Percentiles rank a stretch among this genome's conserved stretches.
These are phyloP conservation scores for Biston betularia DNA, from an alignment of 2,888 invertebrate genomes.

Conservation along the genomic window DNA sequence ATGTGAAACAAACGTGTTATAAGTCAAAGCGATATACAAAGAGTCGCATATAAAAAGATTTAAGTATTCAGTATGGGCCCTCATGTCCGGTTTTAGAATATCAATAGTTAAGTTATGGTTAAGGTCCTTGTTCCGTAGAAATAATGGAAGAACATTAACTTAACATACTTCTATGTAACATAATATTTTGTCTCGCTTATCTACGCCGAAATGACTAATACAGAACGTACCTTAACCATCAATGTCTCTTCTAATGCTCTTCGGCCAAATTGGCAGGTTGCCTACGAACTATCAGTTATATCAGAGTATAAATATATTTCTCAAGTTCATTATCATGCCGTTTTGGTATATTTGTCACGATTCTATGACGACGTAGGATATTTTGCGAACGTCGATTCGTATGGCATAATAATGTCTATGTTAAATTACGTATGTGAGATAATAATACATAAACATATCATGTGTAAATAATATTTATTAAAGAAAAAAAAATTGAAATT, in stretches of 20 bases:
- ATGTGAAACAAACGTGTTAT: conserved; percentile 53
- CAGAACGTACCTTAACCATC: conserved; percentile 67
- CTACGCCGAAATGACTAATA: conserved; percentile 61
- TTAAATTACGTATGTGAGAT: not conserved
- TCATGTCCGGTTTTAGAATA: conserved; percentile 57
- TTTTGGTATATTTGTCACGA: conserved; percentile 6
- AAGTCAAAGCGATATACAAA: conserved; percentile 52
- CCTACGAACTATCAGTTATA: conserved; percentile 51
- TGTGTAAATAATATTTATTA: conserved; percentile 21
- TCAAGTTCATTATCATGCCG: conserved; percentile 55
- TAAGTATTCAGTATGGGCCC: conserved; percentile 61
- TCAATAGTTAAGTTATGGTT: conserved; percentile 46
- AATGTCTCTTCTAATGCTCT: conserved; percentile 51
- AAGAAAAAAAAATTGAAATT: conserved; percentile 5
- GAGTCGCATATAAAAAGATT: conserved; percentile 63
- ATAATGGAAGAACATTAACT: conserved; percentile 78
- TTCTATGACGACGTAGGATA: not conserved
- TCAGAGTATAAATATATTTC: conserved; percentile 45
- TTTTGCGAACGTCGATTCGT: not conserved
- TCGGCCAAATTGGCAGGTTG: conserved; percentile 67
- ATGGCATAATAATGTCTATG: conserved; percentile 7
- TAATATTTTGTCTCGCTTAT: conserved; percentile 61
- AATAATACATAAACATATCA: conserved; percentile 9
- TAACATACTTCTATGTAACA: conserved; percentile 69
- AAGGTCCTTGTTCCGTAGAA: conserved; percentile 61